These are phyloP conservation scores for Dryadula phaetusa DNA, from an alignment of 2,888 invertebrate species.

Conservation along the genomic window DNA sequence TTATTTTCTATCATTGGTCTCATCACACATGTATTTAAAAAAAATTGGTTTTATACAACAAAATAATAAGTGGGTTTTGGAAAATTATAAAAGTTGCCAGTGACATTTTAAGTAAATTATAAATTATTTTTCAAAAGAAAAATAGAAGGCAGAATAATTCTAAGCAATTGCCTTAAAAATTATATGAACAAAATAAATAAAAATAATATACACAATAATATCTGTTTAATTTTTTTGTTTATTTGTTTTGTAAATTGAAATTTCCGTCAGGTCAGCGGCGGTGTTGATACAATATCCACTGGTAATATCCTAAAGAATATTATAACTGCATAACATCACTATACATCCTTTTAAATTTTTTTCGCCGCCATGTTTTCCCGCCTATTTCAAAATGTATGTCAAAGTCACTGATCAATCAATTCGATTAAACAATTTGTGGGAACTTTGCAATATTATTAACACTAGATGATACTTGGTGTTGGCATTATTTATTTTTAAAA, in stretches of 20 bases:
- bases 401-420: neutral
- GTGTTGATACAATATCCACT: constrained; percentile 13
- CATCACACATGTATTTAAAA: neutral
- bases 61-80: too few relatives aligned
- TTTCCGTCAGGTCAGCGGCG: neutral
- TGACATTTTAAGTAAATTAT: too few relatives aligned
- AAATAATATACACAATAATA: neutral
- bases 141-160: neutral
- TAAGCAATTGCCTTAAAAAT: neutral
- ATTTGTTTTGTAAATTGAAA: neutral
- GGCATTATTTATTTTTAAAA: constrained; percentile 14
- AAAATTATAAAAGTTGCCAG: too few relatives aligned
- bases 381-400: constrained; percentile 12
- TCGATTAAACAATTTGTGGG: neutral
- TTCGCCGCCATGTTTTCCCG: neutral
- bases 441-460: neutral
- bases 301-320: constrained; percentile 23
- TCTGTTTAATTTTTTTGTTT: neutral
- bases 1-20: neutral
- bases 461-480: constrained; percentile 17
- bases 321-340: constrained; percentile 1
- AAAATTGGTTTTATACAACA: neutral
- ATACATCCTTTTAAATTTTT: constrained; percentile 17
- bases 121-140: neutral
- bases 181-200: neutral